Evolutionary conservation across 1,140 invertebrate genomes (phyloP).

Genomic region (Solenopsis invicta): DNA sequence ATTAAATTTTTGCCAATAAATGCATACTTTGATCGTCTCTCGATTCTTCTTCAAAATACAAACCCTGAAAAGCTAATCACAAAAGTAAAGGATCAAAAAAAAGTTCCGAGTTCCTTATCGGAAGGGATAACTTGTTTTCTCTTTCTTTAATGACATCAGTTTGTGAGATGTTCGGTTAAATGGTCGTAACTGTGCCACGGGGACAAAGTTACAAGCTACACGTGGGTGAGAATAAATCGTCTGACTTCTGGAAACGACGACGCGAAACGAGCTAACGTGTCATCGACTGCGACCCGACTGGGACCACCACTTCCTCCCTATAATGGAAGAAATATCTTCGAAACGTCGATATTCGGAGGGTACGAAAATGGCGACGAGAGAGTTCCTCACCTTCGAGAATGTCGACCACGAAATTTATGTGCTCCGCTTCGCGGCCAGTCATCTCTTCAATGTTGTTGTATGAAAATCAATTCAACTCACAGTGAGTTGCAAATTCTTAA

Average conservation of each 20-base stretch:
- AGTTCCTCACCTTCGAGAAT: constrained; percentile 43
- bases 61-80: neutral
- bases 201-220: constrained; percentile 54
- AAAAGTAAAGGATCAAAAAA: neutral
- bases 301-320: constrained; percentile 43
- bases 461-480: constrained; percentile 21
- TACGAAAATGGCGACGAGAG: constrained; percentile 37
- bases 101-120: neutral
- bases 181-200: constrained; percentile 58
- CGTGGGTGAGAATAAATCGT: constrained; percentile 62
- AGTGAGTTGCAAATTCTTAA: constrained; percentile 15
- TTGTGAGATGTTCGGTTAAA: constrained; percentile 41
- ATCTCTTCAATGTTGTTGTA: constrained; percentile 25
- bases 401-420: constrained; percentile 41
- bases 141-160: neutral
- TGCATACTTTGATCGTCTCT: neutral
- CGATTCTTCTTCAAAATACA: neutral
- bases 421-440: neutral
- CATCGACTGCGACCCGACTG: constrained; percentile 54
- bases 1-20: neutral
- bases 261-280: constrained; percentile 55
- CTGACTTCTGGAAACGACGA: constrained; percentile 47
- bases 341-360: constrained; percentile 48
- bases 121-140: constrained; percentile 18
- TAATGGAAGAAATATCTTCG: constrained; percentile 55